Evolutionary conservation across 2,113 vertebrate species (phyloP), one percentile per base, ranked within the genome.

Genomic region (Daphoenositta chrysoptera): DNA sequence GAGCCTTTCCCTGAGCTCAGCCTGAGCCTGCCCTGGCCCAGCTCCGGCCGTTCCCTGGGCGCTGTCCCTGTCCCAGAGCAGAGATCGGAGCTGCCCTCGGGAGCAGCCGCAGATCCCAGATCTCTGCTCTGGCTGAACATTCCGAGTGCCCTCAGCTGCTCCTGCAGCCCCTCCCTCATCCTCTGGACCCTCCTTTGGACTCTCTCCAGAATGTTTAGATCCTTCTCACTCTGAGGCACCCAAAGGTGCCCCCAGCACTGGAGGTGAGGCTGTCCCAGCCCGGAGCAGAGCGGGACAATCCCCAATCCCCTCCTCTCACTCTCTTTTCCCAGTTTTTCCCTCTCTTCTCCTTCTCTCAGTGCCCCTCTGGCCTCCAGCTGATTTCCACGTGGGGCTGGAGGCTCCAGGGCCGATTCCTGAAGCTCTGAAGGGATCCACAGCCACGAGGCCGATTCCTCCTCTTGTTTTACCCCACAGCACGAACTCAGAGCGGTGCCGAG

Each of bases 401-500:
- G 4, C 16, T 82, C 81, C 53, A 33, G 33, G 35, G 28, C 28
- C 0, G 0, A 35, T 20, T 14, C 35, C 63, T 37, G 83, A 44
- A 22, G 7, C 37, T 33, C 45, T 37, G 31, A 16, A 15, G 27
- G 14, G 15, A 58, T 5, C 3, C 24, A 31, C 27, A 31, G 50
- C 17, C 66, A 15, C 30, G 8, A 14, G n/a, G 20, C 33, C 57
- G 3, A 0, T 20, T 42, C 57, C 63, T 91, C 33, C 3, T 1
- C 50, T 50, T 2, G 1, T 40, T 81, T 26, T 13, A 19, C 12
- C 4, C 0, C 26, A 18, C 54, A 33, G 0, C 1, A 2, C 5
- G 33, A 66, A 14, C 57, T 45, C 40, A 28, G 27, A 54, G 64
- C 2, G 0, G 13, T 9, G 30, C 65, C 5, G 4, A 17, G 42